Conservation (phyloP, 2,113 vertebrate genomes). For the Chamaetylas fuelleborni region DNA sequence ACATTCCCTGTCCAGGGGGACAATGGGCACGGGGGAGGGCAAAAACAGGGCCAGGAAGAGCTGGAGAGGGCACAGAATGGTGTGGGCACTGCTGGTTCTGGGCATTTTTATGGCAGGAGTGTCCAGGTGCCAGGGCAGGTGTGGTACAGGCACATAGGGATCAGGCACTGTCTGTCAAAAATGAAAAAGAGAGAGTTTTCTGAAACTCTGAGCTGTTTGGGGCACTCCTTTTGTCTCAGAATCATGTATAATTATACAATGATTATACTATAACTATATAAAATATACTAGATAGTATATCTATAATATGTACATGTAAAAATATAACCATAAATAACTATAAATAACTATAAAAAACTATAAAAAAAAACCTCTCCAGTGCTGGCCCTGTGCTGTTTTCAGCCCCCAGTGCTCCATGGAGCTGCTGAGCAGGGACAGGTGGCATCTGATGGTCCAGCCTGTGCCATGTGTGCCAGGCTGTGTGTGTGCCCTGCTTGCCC, state of each 20-base stretch:
- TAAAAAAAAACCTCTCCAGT: too few species aligned
- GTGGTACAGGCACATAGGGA: background rate
- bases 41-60: background rate
- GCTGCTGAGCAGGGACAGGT: too few species aligned
- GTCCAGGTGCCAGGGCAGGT: too few species aligned
- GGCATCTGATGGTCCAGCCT: background rate
- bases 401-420: background rate
- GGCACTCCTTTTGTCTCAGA: background rate
- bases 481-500: background rate
- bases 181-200: background rate
- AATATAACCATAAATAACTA: too few species aligned
- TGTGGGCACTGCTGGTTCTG: background rate
- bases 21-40: background rate
- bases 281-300: too few species aligned
- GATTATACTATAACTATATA: too few species aligned
- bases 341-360: too few species aligned
- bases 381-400: too few species aligned
- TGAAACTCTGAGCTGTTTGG: background rate
- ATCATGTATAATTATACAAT: too few species aligned
- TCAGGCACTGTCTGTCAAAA: background rate
- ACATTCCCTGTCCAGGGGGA: constrained; percentile 47
- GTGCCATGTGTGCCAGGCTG: background rate
- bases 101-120: background rate
- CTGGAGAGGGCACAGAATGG: background rate
- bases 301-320: too few species aligned